Evolutionary conservation across 2,888 invertebrate genomes (phyloP).

Genomic region (Rhamnusium bicolor): DNA sequence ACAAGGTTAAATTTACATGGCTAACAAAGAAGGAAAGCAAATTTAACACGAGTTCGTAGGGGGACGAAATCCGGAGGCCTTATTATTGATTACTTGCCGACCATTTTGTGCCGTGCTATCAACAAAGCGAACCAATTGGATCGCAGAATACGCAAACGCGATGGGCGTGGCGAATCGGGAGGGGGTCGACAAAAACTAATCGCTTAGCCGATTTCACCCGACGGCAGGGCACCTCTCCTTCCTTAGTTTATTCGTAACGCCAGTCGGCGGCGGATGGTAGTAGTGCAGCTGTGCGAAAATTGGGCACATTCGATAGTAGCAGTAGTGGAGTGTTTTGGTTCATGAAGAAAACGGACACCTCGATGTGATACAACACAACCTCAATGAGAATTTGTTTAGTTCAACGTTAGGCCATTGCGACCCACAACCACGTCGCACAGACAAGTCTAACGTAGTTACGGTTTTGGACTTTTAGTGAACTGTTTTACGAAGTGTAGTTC

Average conservation of each 20-base stretch:
- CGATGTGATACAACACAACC: slow-evolving; percentile 7
- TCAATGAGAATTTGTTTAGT: not conserved
- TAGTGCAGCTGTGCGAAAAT: slow-evolving; percentile 11
- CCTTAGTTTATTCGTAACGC: slow-evolving; percentile 49
- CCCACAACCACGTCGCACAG: too few species aligned
- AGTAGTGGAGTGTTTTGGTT: slow-evolving; percentile 13
- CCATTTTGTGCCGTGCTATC: slow-evolving; percentile 69
- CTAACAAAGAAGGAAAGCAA: slow-evolving; percentile 62
- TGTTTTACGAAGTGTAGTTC: slow-evolving; percentile 64
- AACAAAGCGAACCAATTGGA: slow-evolving; percentile 62
- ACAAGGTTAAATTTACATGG: slow-evolving; percentile 65
- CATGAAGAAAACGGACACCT: not conserved
- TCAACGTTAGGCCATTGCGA: not conserved
- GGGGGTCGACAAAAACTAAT: slow-evolving; percentile 50
- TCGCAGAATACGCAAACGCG: slow-evolving; percentile 54
- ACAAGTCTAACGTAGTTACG: not conserved
- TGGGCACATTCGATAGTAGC: slow-evolving; percentile 3
- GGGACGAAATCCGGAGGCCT: slow-evolving; percentile 52
- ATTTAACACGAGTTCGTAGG: slow-evolving; percentile 58
- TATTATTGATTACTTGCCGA: slow-evolving; percentile 69
- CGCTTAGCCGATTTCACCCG: slow-evolving; percentile 56
- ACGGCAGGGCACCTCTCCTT: slow-evolving; percentile 44
- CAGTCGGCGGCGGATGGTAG: slow-evolving; percentile 35
- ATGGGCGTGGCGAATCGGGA: slow-evolving; percentile 51
- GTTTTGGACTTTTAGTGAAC: slow-evolving; percentile 51